phyloP scores from a whole-genome alignment of 2,888 invertebrate species.

The Bembecia ichneumoniformis region DNA sequence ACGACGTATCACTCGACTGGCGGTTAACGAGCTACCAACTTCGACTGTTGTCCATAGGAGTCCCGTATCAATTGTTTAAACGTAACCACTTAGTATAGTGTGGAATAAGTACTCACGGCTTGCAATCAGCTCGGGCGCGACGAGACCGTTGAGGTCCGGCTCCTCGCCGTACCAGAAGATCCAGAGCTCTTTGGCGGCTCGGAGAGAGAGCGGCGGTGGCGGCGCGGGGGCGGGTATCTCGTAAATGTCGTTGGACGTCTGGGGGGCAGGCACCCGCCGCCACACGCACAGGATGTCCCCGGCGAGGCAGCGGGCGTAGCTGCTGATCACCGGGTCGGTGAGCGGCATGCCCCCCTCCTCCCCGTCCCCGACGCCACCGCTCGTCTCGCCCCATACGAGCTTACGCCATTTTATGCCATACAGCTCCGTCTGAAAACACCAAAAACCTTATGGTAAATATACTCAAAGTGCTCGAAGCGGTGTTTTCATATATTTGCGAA shows the following conservation, averaged over 20 bases:
- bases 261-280: conserved; percentile 84
- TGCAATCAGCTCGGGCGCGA: conserved; percentile 86
- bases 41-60: conserved; percentile 30
- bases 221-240: conserved; percentile 69
- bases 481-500: too few relatives aligned
- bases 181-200: conserved; percentile 97
- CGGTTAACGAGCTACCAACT: conserved; percentile 55
- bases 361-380: conserved; percentile 46
- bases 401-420: conserved; percentile 99
- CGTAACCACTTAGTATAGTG: too few relatives aligned
- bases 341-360: conserved; percentile 77
- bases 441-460: not conserved
- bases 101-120: conserved; percentile 78
- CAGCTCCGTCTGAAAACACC: conserved; percentile 91
- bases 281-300: conserved; percentile 98
- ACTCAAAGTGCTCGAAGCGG: not conserved
- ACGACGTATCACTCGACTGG: conserved; percentile 29
- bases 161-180: conserved; percentile 99
- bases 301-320: conserved; percentile 91
- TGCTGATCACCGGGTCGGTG: conserved; percentile 91
- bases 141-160: conserved; percentile 88
- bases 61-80: too few relatives aligned
- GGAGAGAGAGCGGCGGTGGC: conserved; percentile 84
- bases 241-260: conserved; percentile 51
- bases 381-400: conserved; percentile 84